Conservation (phyloP, 2,113 vertebrate genomes). For the Heteronetta atricapilla region DNA sequence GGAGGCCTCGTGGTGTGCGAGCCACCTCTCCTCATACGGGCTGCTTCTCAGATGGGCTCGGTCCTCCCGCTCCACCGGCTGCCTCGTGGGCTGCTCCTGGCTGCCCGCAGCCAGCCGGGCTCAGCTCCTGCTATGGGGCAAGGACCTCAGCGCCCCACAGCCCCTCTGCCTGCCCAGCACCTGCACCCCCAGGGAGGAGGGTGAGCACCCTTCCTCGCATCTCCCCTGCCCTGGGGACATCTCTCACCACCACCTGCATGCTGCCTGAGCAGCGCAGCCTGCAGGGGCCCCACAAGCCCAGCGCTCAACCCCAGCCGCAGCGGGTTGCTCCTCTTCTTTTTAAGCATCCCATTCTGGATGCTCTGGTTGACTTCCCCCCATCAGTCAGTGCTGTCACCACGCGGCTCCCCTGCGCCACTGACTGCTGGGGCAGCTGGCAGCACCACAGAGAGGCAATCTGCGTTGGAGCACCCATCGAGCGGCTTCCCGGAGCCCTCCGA, state of each 20-base stretch:
- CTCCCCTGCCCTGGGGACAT: neutral
- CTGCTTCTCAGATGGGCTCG: neutral
- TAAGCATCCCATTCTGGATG: neutral
- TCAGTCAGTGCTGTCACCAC: neutral
- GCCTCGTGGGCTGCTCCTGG: no score
- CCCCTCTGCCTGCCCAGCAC: neutral
- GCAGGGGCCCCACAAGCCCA: neutral
- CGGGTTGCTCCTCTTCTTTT: neutral
- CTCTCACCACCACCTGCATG: neutral
- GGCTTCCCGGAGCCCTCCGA: neutral
- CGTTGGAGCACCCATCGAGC: neutral
- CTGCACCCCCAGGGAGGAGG: neutral
- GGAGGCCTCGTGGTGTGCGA: neutral
- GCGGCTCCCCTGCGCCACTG: neutral
- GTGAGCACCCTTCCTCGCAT: no score
- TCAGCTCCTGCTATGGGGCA: neutral
- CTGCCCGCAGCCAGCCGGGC: accelerated
- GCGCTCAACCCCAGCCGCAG: accelerated
- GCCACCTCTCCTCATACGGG: accelerated
- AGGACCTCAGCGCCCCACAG: neutral
- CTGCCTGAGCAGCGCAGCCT: neutral
- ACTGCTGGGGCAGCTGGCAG: neutral
- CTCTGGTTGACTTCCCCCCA: neutral
- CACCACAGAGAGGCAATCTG: accelerated
- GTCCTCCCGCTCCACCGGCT: neutral